Percentiles rank a stretch among this genome's conserved stretches.
These are phyloP conservation scores for Percopsis omiscomaycus DNA, from an alignment of 2,797 vertebrate species.

Conservation along the genomic window DNA sequence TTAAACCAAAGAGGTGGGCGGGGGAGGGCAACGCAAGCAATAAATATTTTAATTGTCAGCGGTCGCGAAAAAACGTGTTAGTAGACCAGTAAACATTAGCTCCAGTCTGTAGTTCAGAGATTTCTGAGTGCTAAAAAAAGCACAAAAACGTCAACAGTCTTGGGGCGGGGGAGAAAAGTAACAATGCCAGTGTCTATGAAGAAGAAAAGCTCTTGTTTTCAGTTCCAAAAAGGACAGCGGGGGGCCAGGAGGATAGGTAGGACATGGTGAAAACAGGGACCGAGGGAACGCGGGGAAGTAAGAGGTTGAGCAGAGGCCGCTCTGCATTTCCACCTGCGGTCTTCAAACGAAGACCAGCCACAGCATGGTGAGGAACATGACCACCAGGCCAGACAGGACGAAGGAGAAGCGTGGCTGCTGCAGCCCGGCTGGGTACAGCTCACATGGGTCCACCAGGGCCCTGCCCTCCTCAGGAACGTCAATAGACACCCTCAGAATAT, in stretches of 20 bases:
- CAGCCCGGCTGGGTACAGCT: constrained; percentile 75
- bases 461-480: constrained; percentile 79
- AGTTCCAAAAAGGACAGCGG: neutral
- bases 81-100: neutral
- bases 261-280: neutral
- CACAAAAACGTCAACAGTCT: neutral
- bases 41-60: neutral
- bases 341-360: constrained; percentile 88
- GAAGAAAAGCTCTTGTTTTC: neutral
- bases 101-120: neutral
- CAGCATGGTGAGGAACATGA: constrained; percentile 84
- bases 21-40: constrained; percentile 4
- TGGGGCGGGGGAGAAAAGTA: neutral
- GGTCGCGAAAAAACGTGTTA: neutral
- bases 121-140: neutral
- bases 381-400: constrained; percentile 85
- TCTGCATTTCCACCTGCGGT: neutral
- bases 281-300: neutral
- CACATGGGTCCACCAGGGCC: constrained; percentile 72
- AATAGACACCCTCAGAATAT: constrained; percentile 82
- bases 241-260: neutral
- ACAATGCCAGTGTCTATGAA: neutral
- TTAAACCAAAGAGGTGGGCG: neutral
- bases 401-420: constrained; percentile 79
- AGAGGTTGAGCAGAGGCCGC: neutral